phyloP scores from a whole-genome alignment of 2,113 vertebrate species.

The mouse (Mus musculus) region DNA sequence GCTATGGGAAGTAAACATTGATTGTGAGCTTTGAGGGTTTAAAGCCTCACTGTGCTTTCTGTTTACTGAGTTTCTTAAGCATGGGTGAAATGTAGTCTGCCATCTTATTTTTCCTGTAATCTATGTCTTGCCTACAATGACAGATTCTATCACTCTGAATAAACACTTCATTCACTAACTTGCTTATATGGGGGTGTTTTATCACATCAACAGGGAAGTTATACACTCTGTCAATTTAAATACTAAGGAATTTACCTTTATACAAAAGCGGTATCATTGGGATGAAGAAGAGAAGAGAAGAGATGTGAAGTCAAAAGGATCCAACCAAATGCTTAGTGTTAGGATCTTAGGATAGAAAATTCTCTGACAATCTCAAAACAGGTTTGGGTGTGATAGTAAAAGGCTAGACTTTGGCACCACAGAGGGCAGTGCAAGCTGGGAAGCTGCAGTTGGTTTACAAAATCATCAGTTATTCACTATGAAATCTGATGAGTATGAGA shows the following conservation, averaged over 20 bases:
- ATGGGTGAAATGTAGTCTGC: neutral
- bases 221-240: neutral
- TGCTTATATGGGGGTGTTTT: neutral
- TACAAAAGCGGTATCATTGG: neutral
- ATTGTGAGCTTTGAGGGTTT: neutral
- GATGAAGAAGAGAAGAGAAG: neutral
- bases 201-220: neutral
- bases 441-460: neutral
- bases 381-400: neutral
- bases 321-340: neutral
- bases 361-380: neutral
- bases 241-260: neutral
- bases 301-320: neutral
- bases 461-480: neutral
- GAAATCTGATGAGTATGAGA: neutral
- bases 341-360: neutral
- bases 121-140: neutral
- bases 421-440: neutral
- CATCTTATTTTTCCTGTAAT: neutral
- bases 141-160: neutral
- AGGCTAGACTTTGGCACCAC: neutral
- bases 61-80: neutral
- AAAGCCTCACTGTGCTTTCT: neutral
- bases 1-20: neutral
- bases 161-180: neutral